phyloP scores from a whole-genome alignment of 2,113 vertebrate species.

The Colossoma macropomum region DNA sequence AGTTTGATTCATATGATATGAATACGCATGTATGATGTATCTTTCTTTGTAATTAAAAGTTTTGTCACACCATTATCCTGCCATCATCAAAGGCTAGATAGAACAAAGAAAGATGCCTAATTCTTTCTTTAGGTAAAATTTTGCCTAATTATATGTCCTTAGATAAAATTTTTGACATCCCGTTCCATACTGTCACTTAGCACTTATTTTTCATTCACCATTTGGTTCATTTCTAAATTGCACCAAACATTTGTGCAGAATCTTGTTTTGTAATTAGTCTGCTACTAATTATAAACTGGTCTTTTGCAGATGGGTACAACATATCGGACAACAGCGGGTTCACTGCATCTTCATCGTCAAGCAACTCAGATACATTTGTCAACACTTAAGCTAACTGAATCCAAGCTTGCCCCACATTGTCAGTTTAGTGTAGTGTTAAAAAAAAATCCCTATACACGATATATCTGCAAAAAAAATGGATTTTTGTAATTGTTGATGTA shows the following conservation, averaged over 20 bases:
- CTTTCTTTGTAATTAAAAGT: background rate
- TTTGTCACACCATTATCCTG: background rate
- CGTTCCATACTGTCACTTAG: too few species aligned
- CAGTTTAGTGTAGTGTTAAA: background rate
- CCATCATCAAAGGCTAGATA: background rate
- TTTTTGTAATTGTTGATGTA: too few species aligned
- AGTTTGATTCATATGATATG: too few species aligned
- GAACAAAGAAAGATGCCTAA: too few species aligned
- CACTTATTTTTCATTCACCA: too few species aligned
- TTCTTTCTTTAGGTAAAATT: too few species aligned
- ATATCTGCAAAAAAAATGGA: background rate
- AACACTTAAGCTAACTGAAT: background rate
- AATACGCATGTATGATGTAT: background rate
- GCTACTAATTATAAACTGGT: background rate
- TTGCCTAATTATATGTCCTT: too few species aligned
- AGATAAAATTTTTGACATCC: too few species aligned
- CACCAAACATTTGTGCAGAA: background rate
- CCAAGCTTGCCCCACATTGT: background rate
- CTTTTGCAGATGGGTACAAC: conserved; percentile 9
- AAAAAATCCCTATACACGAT: background rate
- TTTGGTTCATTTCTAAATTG: too few species aligned
- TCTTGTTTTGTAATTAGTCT: background rate
- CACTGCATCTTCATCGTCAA: background rate
- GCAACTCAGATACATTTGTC: background rate
- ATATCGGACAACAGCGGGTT: background rate